A percentile compares a stretch with the other conserved stretches of the same genome.
Conservation (phyloP, 2,797 vertebrate species). For the Pangasius mekongensis region DNA sequence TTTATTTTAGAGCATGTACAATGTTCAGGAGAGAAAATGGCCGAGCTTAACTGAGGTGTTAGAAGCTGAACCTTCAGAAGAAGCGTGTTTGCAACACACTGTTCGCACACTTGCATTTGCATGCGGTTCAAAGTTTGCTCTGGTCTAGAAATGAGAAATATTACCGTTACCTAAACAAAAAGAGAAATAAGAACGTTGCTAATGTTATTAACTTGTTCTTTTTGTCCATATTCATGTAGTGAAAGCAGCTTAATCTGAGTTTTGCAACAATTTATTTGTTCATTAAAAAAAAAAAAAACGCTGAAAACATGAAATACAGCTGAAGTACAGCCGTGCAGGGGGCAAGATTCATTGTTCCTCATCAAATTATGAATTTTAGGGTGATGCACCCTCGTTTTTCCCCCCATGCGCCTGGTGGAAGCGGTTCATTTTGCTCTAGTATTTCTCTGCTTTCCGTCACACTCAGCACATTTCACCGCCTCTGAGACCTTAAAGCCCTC, state of each 20-base stretch:
- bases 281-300: not conserved
- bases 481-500: constrained; percentile 69
- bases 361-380: not conserved
- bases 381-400: constrained; percentile 55
- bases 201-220: too few species aligned
- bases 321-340: not conserved
- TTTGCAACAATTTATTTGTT: not conserved
- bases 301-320: too few species aligned
- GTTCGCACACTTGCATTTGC: too few species aligned
- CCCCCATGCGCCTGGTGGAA: constrained; percentile 57
- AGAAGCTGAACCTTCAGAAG: too few species aligned
- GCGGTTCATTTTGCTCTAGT: constrained; percentile 63
- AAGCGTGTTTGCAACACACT: too few species aligned
- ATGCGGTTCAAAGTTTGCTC: too few species aligned
- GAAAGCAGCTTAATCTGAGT: not conserved
- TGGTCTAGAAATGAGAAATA: too few species aligned
- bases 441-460: constrained; percentile 67
- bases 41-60: too few species aligned
- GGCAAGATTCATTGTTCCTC: not conserved
- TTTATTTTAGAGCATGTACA: too few species aligned
- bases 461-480: constrained; percentile 72
- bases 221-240: not conserved
- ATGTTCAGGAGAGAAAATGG: too few species aligned
- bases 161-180: not conserved
- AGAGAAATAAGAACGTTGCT: not conserved